These are phyloP conservation scores for human DNA, from an alignment of 2,113 vertebrate genomes.

Conservation along the genomic window DNA sequence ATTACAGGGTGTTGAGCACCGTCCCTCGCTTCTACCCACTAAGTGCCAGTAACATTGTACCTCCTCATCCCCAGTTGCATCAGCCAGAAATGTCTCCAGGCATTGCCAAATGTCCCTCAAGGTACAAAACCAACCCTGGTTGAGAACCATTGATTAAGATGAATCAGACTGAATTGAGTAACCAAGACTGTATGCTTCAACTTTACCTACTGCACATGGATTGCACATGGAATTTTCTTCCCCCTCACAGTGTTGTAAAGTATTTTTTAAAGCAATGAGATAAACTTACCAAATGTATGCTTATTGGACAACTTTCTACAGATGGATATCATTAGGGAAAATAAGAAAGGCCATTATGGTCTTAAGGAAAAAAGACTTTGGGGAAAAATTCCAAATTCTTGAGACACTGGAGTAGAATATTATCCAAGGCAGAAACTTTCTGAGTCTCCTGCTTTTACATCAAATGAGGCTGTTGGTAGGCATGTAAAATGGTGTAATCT, in stretches of 20 bases:
- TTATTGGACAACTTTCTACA: not conserved
- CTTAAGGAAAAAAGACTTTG: constrained; percentile 4
- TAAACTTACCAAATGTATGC: not conserved
- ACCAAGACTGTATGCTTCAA: not conserved
- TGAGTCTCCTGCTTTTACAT: not conserved
- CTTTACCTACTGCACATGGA: not conserved
- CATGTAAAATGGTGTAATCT: not conserved
- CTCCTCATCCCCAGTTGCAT: not conserved
- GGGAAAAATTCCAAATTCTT: constrained; percentile 17
- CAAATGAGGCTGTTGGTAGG: not conserved
- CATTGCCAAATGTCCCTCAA: not conserved
- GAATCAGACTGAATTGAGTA: not conserved
- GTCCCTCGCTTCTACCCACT: not conserved
- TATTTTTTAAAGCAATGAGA: constrained; percentile 9
- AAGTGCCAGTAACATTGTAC: not conserved
- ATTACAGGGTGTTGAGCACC: not conserved
- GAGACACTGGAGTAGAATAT: constrained; percentile 5
- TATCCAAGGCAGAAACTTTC: not conserved
- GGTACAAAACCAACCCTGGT: not conserved
- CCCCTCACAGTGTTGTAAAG: not conserved
- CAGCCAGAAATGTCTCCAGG: not conserved
- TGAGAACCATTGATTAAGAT: not conserved
- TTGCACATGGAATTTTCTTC: not conserved
- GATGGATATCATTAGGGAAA: not conserved
- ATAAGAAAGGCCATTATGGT: not conserved